Conservation (phyloP, 2,888 invertebrate genomes). For the Helicoverpa assulta region DNA sequence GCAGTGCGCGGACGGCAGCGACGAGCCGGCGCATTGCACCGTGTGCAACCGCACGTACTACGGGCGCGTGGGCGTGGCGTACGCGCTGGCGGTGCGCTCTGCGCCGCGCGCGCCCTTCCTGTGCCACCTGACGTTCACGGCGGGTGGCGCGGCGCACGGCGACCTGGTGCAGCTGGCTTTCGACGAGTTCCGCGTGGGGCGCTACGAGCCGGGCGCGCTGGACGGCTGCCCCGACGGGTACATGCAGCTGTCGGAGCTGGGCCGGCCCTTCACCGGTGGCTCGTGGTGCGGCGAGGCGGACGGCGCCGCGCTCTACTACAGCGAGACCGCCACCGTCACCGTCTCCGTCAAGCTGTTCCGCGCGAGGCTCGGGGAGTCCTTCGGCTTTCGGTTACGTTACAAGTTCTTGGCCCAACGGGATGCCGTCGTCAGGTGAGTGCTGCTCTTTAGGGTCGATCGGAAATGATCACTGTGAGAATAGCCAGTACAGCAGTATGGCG, state of each 20-base stretch:
- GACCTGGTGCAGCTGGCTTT: conserved; percentile 97
- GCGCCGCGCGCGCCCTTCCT: conserved; percentile 95
- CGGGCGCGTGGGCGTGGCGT: conserved; percentile 95
- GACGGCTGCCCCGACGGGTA: conserved; percentile 97
- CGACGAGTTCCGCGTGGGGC: conserved; percentile 96
- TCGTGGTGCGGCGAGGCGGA: conserved; percentile 97
- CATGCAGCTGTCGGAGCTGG: conserved; percentile 96
- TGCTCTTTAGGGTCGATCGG: not conserved
- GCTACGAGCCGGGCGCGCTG: conserved; percentile 93
- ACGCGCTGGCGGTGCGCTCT: conserved; percentile 94
- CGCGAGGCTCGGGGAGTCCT: conserved; percentile 93
- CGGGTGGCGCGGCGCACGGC: conserved; percentile 96
- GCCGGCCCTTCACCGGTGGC: conserved; percentile 96
- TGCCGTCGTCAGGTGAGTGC: conserved; percentile 92
- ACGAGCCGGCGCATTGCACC: conserved; percentile 92
- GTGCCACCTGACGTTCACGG: conserved; percentile 97
- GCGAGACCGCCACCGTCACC: conserved; percentile 97
- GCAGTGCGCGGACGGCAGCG: conserved; percentile 96
- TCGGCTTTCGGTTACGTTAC: conserved; percentile 94
- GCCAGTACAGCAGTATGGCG: not conserved
- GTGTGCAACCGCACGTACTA: conserved; percentile 97
- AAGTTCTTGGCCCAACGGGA: conserved; percentile 95
- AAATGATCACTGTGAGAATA: not conserved
- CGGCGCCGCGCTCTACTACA: conserved; percentile 95
- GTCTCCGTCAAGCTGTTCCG: conserved; percentile 95